Evolutionary conservation across 2,888 invertebrate genomes (phyloP), one percentile per base, ranked within the genome.

Genomic region (Plebejus anna): DNA sequence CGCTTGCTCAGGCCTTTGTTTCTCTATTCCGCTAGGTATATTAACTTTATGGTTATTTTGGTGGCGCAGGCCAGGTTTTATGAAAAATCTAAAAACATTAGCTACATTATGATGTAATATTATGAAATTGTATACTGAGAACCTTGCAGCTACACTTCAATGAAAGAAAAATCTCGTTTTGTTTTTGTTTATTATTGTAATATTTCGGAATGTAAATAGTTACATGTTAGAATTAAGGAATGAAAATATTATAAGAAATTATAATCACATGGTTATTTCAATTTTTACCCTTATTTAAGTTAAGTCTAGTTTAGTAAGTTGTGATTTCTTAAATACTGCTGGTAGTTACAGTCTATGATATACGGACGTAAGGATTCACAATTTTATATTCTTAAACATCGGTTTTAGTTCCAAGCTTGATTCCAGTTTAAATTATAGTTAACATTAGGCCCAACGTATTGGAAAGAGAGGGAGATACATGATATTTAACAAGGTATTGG

Each of bases 221-320:
- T n/a, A 91, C 85, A 82, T 88, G 84, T 90, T 91, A 86, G 86
- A 83, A 47, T 82, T 91, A 91, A 91, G 89, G 83, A 84, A 90
- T 90, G 90, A 87, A 85, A 93, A 89, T 91, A 91, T 89, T 88
- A 91, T 92, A 94, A 91, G 91, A 92, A 90, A 92, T 89, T 92
- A 92, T 91, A 91, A 91, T 90, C 89, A 88, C 85, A 85, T 78
- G 77, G 80, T 83, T 76, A 82, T 88, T 85, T 90, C 83, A 86
- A 85, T 85, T 81, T 77, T 76, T 77, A 61, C 36, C 76, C 38
- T 5, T 66, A 66, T 36, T 36, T 36, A 16, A 55, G 13, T 51
- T 36, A 16, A 55, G 13, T 51, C 13, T 51, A 51, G 16, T 55
- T 16, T 16, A 55, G 16, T 55, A 4, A 13, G 16, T 55, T 55